phyloP scores from a whole-genome alignment of 1,140 invertebrate genomes.

The Trachymyrmex septentrionalis region DNA sequence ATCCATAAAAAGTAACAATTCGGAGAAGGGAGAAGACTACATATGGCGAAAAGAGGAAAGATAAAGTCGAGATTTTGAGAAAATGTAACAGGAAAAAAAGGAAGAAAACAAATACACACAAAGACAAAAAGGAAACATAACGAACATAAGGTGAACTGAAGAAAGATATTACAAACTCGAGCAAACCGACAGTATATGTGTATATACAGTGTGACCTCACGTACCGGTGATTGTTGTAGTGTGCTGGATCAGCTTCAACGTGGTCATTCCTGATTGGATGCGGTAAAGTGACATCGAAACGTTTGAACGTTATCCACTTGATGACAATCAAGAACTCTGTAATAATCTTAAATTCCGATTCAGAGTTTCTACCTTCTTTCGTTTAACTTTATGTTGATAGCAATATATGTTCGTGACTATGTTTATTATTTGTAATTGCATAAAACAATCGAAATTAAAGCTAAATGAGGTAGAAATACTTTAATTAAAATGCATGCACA shows the following conservation, averaged over 20 bases:
- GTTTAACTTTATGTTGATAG: constrained; percentile 21
- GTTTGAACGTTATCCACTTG: constrained; percentile 77
- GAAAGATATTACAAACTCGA: constrained; percentile 67
- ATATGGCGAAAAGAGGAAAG: constrained; percentile 4
- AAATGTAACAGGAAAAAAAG: not conserved
- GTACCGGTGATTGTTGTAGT: constrained; percentile 74
- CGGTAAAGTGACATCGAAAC: constrained; percentile 76
- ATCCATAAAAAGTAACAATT: constrained; percentile 67
- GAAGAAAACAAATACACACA: not conserved
- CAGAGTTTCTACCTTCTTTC: constrained; percentile 20
- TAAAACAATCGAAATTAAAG: not conserved
- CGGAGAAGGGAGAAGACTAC: not conserved
- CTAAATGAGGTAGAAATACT: not conserved
- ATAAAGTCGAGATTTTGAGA: constrained; percentile 49
- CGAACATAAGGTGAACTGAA: not conserved
- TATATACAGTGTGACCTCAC: constrained; percentile 69
- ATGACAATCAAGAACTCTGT: constrained; percentile 74
- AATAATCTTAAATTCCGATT: constrained; percentile 72
- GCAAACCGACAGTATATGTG: constrained; percentile 49
- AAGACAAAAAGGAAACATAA: constrained; percentile 14
- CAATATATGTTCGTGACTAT: not conserved
- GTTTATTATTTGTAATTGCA: not conserved
- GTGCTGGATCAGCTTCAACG: constrained; percentile 79
- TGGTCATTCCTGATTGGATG: constrained; percentile 78
- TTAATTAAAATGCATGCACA: not conserved